Evolutionary conservation across 2,888 invertebrate species (phyloP).

Genomic region (Synergus japonicus): DNA sequence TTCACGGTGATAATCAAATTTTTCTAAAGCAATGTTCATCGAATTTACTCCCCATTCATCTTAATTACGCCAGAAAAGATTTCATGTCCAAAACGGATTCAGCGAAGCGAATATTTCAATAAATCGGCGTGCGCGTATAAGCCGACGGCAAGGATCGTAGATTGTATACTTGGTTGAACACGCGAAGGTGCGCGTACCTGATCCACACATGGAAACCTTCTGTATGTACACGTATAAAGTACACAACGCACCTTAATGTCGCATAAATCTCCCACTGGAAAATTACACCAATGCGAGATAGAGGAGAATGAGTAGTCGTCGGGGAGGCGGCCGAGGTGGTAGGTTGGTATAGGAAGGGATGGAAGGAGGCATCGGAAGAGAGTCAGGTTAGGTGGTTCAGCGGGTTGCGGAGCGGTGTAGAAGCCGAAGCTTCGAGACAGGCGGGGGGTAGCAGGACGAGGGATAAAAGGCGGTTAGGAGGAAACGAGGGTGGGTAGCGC

Average conservation of each 20-base stretch:
- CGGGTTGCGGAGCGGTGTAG: constrained; percentile 53
- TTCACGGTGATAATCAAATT: neutral
- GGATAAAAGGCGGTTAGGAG: constrained; percentile 50
- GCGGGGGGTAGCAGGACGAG: constrained; percentile 49
- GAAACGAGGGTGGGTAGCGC: constrained; percentile 51
- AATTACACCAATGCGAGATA: constrained; percentile 74
- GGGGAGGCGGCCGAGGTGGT: constrained; percentile 52
- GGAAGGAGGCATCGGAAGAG: constrained; percentile 44
- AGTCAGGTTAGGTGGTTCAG: constrained; percentile 45
- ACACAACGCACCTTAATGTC: constrained; percentile 73
- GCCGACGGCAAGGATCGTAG: constrained; percentile 49
- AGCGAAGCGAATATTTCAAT: constrained; percentile 63
- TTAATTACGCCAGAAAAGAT: constrained; percentile 42
- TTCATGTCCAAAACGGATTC: neutral
- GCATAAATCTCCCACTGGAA: constrained; percentile 76
- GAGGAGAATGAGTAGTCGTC: constrained; percentile 51
- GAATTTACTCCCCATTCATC: constrained; percentile 49
- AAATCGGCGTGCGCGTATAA: constrained; percentile 62
- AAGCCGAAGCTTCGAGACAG: constrained; percentile 52
- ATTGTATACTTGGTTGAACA: constrained; percentile 25
- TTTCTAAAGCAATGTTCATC: neutral
- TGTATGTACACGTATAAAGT: constrained; percentile 48
- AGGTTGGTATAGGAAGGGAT: constrained; percentile 46
- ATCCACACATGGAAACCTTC: constrained; percentile 6
- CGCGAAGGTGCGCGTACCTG: constrained; percentile 22